Percentiles rank a stretch among this genome's conserved stretches.
phyloP scores from a whole-genome alignment of 2,113 vertebrate species.

The Verasper variegatus region DNA sequence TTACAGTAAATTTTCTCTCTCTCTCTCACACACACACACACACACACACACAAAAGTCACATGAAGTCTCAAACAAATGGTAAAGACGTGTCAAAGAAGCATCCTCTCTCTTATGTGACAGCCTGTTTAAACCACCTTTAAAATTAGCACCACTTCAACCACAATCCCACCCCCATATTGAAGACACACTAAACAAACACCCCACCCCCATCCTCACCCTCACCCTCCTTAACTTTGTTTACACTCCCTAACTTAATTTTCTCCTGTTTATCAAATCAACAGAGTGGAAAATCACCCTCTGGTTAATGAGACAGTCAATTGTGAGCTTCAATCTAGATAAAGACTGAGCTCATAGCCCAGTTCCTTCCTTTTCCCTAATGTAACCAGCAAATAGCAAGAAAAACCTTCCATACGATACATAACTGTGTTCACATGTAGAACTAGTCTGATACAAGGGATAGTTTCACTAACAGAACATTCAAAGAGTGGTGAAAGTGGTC shows the following conservation, averaged over 20 bases:
- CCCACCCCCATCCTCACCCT: background rate
- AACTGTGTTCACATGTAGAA: background rate
- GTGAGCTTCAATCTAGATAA: constrained; percentile 45
- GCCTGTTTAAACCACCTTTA: constrained; percentile 12
- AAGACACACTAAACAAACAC: background rate
- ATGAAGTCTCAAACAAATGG: constrained; percentile 12
- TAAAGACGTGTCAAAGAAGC: constrained; percentile 1
- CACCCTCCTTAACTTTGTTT: constrained; percentile 25
- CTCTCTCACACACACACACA: background rate
- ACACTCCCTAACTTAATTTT: constrained; percentile 48
- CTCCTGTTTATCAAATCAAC: constrained; percentile 57
- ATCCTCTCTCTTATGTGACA: background rate
- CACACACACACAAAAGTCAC: constrained; percentile 19
- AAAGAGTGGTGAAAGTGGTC: no score
- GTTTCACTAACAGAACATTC: background rate
- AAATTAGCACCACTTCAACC: constrained; percentile 12
- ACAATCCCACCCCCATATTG: background rate
- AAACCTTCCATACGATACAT: background rate
- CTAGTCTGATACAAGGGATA: background rate
- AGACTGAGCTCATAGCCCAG: background rate
- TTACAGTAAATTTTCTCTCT: background rate
- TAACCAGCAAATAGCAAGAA: background rate
- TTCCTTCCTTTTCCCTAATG: constrained; percentile 1
- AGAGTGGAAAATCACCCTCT: constrained; percentile 42
- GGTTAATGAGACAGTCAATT: constrained; percentile 46